A percentile compares a stretch with the other conserved stretches of the same genome.
Conservation (phyloP, 2,797 vertebrate species). For the Artibeus lituratus region DNA sequence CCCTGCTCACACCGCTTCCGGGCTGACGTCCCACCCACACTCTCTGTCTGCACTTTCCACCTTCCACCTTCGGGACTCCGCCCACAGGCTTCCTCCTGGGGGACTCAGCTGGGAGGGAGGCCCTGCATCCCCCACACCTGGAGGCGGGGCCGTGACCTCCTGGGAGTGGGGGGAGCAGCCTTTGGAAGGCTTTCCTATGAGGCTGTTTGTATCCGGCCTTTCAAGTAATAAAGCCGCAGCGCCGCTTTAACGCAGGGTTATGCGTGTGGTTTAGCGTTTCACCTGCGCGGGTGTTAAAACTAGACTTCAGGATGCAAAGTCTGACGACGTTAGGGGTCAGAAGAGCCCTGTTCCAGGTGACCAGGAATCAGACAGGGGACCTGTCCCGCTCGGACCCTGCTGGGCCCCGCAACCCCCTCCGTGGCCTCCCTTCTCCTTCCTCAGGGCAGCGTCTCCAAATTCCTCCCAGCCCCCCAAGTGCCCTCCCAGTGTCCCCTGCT, state of each 20-base stretch:
- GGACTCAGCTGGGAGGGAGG: too few relatives aligned
- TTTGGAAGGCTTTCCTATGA: rapidly evolving
- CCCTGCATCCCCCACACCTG: too few relatives aligned
- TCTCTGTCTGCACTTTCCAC: background rate
- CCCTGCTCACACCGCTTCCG: background rate
- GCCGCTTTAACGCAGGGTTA: background rate
- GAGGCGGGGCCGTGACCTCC: too few relatives aligned
- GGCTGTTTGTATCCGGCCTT: background rate
- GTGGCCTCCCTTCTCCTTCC: background rate
- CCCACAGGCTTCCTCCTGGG: too few relatives aligned
- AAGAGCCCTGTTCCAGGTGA: background rate
- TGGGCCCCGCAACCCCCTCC: rapidly evolving
- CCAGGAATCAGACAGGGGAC: background rate
- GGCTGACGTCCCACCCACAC: too few relatives aligned
- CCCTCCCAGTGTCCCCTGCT: background rate
- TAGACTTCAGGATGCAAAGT: background rate
- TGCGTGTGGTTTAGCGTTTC: background rate
- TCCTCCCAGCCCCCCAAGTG: background rate
- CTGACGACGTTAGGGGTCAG: background rate
- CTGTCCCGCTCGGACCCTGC: too few relatives aligned
- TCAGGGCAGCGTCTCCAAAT: background rate
- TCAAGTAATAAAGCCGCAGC: background rate
- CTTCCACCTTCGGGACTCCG: too few relatives aligned
- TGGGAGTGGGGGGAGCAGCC: too few relatives aligned
- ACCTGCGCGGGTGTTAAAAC: background rate